Percentiles rank a stretch among this genome's conserved stretches.
Evolutionary conservation across 1,140 invertebrate species (phyloP).

Genomic region (Calliopsis andreniformis): DNA sequence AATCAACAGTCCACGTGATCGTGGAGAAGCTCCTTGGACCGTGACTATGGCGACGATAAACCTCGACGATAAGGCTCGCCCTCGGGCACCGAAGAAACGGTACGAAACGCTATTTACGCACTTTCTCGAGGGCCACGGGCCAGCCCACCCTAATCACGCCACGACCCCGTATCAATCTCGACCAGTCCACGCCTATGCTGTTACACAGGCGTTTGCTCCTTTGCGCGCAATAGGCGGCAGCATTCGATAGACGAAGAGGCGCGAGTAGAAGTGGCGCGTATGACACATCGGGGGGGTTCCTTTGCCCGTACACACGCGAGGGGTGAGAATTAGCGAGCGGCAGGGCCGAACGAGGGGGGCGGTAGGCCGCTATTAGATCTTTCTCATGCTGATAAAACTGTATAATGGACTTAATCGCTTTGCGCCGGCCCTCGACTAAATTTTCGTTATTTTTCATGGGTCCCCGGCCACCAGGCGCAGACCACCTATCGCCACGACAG

Average conservation of each 20-base stretch:
- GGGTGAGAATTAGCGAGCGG: conserved; percentile 58
- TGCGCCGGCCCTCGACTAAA: conserved; percentile 74
- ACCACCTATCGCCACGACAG: conserved; percentile 61
- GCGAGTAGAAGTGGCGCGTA: conserved; percentile 68
- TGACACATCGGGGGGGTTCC: conserved; percentile 77
- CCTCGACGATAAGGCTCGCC: neutral
- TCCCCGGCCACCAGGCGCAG: conserved; percentile 63
- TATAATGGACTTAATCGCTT: conserved; percentile 81
- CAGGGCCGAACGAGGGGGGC: conserved; percentile 34
- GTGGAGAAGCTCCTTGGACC: neutral
- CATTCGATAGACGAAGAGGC: conserved; percentile 42
- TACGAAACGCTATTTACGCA: neutral
- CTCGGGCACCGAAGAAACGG: neutral
- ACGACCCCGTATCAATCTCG: neutral
- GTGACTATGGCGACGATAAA: neutral
- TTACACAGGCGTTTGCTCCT: neutral
- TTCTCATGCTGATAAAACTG: conserved; percentile 81
- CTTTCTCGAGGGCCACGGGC: neutral
- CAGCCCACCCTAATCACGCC: neutral
- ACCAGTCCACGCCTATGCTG: conserved; percentile 1
- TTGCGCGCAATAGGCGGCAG: neutral
- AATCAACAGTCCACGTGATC: neutral
- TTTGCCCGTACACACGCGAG: conserved; percentile 37
- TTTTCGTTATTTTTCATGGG: conserved; percentile 81
- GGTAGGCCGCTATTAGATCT: conserved; percentile 77